Conservation (phyloP, 2,113 vertebrate species). For the human region GRCh38 chr1:149996501-149997000, state of each 20-base stretch:
- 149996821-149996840: background rate
- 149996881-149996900: background rate
- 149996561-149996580: background rate
- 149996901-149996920: background rate
- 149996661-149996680: background rate
- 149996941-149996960: conserved; percentile 31
- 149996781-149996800: conserved; percentile 38
- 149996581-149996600: background rate
- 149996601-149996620: background rate
- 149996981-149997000: background rate
- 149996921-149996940: conserved; percentile 1
- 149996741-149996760: background rate
- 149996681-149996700: background rate
- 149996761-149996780: background rate
- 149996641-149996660: background rate
- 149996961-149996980: background rate
- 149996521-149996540: background rate
- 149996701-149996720: background rate
- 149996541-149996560: background rate
- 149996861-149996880: background rate
- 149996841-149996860: background rate
- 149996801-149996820: conserved; percentile 1
- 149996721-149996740: background rate
- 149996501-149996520: background rate
- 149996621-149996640: background rate